Evolutionary conservation across 1,140 invertebrate species (phyloP), one percentile per base, ranked within the genome.

Genomic region (Venturia canescens): DNA sequence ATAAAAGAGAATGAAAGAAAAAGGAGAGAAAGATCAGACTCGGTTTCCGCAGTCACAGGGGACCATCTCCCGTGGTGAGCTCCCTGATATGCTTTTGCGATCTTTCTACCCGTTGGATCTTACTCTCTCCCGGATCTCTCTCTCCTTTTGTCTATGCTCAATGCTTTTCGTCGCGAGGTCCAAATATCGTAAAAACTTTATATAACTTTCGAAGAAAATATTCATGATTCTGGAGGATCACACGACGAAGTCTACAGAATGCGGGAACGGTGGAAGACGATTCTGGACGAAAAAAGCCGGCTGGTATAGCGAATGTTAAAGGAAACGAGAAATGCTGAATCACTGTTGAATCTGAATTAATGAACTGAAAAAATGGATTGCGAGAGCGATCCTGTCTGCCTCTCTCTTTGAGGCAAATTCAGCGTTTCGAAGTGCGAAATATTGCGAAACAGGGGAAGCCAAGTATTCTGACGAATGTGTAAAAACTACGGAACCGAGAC

Each of bases 151-250:
- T 44, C 7, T 44, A 44, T 44, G 7, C 38, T 9, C 38, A 44
- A 44, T 44, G 38, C 13, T 11, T 44, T 44, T 44, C 2, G 7
- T 44, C 38, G 38, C 1, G 70, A 87, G 86, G 85, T 88, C 86
- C 86, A 86, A 53, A 88, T 89, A 91, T 91, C 90, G 90, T 91
- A 91, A 91, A 91, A 91, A 91, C 84, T 90, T 91, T 91, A 91
- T 91, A 89, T 90, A 91, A 91, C 89, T 88, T 88, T 86, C 85
- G 70, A 84, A 83, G 83, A 74, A 85, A 82, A 86, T 85, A 86
- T 87, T 86, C 84, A 29, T 6, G 60, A 63, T 63, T 63, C 16
- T 3, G 27, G 60, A 27, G 9, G 23, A 26, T n/a, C 13, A 27
- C 23, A 27, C 13, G 27, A 79, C 53, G 84, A 83, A 86, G 63